These are phyloP conservation scores for Scartelaos histophorus DNA, from an alignment of 2,113 vertebrate genomes.

Conservation along the genomic window DNA sequence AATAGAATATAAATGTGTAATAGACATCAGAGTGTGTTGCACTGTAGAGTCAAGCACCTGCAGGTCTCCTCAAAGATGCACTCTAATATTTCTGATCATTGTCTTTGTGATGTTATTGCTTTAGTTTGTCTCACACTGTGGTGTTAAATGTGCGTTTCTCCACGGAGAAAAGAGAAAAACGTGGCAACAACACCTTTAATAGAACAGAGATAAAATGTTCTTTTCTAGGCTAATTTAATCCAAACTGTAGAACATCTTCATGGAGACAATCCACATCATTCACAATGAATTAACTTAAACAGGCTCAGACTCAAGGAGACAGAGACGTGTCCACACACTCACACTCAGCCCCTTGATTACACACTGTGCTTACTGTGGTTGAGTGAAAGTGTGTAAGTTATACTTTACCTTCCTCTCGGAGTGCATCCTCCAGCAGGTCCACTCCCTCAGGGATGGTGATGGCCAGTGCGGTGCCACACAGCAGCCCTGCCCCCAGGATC, in stretches of 20 bases:
- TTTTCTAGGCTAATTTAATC: not conserved
- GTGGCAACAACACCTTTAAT: no score
- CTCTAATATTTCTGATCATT: not conserved
- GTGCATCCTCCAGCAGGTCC: slow-evolving; percentile 65
- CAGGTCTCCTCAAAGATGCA: not conserved
- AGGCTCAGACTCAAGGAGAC: not conserved
- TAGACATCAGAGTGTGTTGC: no score
- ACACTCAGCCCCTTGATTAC: not conserved
- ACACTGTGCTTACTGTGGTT: not conserved
- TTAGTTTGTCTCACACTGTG: no score
- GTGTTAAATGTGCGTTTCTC: no score
- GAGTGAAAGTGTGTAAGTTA: not conserved
- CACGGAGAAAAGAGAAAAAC: no score
- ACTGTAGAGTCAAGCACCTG: no score
- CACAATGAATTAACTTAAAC: not conserved
- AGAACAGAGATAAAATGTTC: no score
- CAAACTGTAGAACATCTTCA: not conserved
- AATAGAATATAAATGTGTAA: no score
- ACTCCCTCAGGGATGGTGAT: slow-evolving; percentile 78
- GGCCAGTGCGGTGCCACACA: slow-evolving; percentile 69
- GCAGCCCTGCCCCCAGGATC: slow-evolving; percentile 76
- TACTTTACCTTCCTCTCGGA: slow-evolving; percentile 45
- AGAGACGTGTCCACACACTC: not conserved
- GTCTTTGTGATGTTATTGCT: no score
- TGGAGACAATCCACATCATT: not conserved